Percentiles rank a stretch among this genome's conserved stretches.
Evolutionary conservation across 2,113 vertebrate genomes (phyloP).

Genomic region (Argyrosomus japonicus): DNA sequence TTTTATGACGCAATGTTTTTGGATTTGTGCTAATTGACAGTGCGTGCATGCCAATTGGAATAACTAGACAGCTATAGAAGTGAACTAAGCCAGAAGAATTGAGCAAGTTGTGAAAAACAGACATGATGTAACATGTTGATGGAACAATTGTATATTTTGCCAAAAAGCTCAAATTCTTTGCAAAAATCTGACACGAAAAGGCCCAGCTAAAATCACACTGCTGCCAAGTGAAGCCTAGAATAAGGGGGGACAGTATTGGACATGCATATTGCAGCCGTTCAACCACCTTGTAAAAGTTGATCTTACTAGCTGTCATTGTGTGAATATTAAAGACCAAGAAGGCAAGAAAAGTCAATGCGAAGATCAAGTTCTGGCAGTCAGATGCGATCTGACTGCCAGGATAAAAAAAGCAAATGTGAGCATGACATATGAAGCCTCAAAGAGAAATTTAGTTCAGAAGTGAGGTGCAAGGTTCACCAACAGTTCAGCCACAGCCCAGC

Average conservation of each 20-base stretch:
- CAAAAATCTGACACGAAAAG: neutral
- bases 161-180: neutral
- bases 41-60: neutral
- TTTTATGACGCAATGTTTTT: neutral
- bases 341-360: neutral
- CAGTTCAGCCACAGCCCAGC: constrained; percentile 12
- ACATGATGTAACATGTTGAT: neutral
- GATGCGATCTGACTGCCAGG: neutral
- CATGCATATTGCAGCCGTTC: neutral
- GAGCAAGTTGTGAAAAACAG: no score
- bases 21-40: neutral
- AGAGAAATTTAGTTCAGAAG: constrained; percentile 1
- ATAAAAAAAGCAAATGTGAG: constrained; percentile 3
- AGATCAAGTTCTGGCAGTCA: constrained; percentile 4
- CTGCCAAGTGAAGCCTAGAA: neutral
- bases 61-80: no score
- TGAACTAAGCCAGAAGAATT: neutral
- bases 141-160: neutral
- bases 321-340: constrained; percentile 3
- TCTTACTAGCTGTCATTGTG: neutral
- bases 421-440: neutral
- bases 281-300: neutral
- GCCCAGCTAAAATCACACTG: neutral
- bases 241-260: neutral
- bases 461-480: neutral